Evolutionary conservation across 2,888 invertebrate genomes (phyloP).

Genomic region (Nomada ruficornis): DNA sequence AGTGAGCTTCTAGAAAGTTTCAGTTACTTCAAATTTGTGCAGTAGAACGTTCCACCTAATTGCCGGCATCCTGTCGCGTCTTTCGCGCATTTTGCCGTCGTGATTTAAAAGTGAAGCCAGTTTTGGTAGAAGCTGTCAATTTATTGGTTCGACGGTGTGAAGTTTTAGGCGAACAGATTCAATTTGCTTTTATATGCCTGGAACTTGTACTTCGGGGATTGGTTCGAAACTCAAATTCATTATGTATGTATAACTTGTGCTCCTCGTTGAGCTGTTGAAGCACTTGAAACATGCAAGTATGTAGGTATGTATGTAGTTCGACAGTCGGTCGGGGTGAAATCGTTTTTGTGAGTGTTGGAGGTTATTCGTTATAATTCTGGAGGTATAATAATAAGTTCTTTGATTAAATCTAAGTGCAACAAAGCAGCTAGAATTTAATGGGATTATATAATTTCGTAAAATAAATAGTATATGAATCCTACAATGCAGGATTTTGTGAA

Average conservation of each 20-base stretch:
- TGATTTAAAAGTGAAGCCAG: background rate
- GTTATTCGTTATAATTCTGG: background rate
- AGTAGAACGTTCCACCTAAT: background rate
- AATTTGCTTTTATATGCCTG: slow-evolving; percentile 1
- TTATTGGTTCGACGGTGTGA: background rate
- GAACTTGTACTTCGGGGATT: background rate
- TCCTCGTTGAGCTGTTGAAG: background rate
- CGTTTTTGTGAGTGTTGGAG: background rate
- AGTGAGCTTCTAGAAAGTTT: background rate
- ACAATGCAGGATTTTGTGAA: no score
- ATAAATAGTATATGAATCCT: no score
- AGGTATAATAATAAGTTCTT: background rate
- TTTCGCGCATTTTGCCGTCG: background rate
- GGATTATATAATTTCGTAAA: no score
- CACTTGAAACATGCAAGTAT: slow-evolving; percentile 1
- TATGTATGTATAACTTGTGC: slow-evolving; percentile 5
- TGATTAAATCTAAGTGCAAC: no score
- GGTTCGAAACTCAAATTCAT: slow-evolving; percentile 21
- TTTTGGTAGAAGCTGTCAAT: background rate
- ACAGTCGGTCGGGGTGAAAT: background rate
- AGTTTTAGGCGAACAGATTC: background rate
- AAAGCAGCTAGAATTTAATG: no score
- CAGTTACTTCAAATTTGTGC: no score
- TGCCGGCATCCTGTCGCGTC: background rate
- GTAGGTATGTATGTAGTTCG: background rate